Evolutionary conservation across 2,888 invertebrate genomes (phyloP), one percentile per base, ranked within the genome.

Genomic region (Lamproptera curius): DNA sequence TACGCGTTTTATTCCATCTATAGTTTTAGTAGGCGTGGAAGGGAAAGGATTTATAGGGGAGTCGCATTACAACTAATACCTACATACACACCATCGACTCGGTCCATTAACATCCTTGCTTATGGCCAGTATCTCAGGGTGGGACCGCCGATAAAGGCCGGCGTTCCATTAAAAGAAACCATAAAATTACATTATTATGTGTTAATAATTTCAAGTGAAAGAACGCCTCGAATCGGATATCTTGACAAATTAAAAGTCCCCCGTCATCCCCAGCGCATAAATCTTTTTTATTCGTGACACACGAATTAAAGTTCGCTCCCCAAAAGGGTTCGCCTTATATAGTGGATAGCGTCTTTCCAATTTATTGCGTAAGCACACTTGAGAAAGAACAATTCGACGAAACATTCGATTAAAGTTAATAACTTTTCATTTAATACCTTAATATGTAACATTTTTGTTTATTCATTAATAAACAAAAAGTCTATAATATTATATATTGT

Each of bases 171-270:
- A 86, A 82, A 81, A 82, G 81, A 74, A 80, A 72, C 72, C 76
- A 82, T 87, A 86, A 86, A 87, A 80, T 81, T 74, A 77, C 81
- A 81, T 84, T 84, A 87, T 86, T 85, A 87, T 84, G 85, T 87
- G 86, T 86, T 84, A 85, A 85, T 85, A 86, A 83, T 82, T 85
- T 80, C 70, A 72, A 79, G 70, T 68, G 75, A 78, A 80, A 76
- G 69, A 78, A 75, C 59, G 64, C 62, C 65, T 68, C 67, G 65
- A n/a, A n/a, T 65, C 55, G 53, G 59, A 60, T 65, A 65, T 63
- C 51, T 58, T 67, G 70, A 76, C 71, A 75, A 74, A 83, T 80
- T 77, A 73, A 77, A 72, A 75, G 72, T 67, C 68, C 61, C 65
- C 71, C 65, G 70, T 61, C 63, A 64, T 73, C 67, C 48, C 47